These are phyloP conservation scores for Nebria salina DNA, from an alignment of 2,888 invertebrate genomes.

Conservation along the genomic window DNA sequence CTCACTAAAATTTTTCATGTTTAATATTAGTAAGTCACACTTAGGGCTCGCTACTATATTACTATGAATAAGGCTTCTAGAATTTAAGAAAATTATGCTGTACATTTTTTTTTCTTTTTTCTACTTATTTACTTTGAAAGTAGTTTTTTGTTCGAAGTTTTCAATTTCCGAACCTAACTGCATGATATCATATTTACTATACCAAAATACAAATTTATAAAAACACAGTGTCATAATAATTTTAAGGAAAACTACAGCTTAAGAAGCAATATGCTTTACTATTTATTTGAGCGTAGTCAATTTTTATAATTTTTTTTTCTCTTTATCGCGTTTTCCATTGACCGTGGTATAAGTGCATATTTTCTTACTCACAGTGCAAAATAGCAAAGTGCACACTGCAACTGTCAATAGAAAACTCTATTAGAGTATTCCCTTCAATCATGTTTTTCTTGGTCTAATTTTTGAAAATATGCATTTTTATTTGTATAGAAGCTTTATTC, in stretches of 20 bases:
- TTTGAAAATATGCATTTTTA: background rate
- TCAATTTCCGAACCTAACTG: conserved; percentile 11
- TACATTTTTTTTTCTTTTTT: background rate
- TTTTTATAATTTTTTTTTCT: background rate
- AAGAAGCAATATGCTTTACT: background rate
- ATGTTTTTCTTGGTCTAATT: background rate
- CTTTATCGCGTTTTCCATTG: background rate
- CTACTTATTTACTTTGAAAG: background rate
- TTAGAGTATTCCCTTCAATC: background rate
- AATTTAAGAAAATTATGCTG: conserved; percentile 1
- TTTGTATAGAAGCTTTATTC: background rate
- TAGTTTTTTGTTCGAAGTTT: conserved; percentile 2
- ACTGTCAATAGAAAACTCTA: background rate
- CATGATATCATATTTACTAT: conserved; percentile 51
- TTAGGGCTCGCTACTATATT: background rate
- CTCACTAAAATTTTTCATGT: background rate
- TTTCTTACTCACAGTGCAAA: background rate
- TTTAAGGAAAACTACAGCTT: background rate
- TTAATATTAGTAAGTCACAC: conserved; percentile 4
- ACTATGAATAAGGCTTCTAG: conserved; percentile 3
- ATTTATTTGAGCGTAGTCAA: background rate
- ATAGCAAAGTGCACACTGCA: background rate
- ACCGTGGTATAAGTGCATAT: background rate
- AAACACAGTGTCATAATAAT: conserved; percentile 1
- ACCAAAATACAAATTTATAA: conserved; percentile 45